Evolutionary conservation across 2,113 vertebrate species (phyloP).

Genomic region (Pomatostomus ruficeps): DNA sequence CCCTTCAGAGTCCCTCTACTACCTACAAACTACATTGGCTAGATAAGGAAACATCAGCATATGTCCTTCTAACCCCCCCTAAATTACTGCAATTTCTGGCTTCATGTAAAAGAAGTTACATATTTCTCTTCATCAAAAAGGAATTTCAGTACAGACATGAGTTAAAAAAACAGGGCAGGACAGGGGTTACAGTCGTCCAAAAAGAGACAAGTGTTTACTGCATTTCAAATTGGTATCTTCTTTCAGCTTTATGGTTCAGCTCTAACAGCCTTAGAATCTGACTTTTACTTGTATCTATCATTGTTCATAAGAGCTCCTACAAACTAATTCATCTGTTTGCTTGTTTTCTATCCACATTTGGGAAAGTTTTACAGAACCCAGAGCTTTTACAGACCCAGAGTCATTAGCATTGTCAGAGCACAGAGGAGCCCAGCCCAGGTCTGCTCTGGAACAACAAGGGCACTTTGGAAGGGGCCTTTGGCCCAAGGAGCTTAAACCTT

Average conservation of each 20-base stretch:
- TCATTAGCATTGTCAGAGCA: background rate
- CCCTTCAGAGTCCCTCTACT: background rate
- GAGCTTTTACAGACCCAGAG: background rate
- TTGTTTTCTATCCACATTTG: background rate
- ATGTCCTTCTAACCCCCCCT: background rate
- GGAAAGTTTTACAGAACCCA: background rate
- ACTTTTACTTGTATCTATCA: background rate
- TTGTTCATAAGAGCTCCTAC: background rate
- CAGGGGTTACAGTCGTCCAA: background rate
- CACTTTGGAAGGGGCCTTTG: background rate
- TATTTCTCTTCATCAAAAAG: background rate
- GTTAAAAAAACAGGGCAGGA: background rate
- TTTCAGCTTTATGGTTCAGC: background rate
- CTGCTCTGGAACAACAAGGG: background rate
- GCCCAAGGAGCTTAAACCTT: background rate
- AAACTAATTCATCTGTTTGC: background rate
- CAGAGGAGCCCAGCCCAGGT: background rate
- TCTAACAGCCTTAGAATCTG: background rate
- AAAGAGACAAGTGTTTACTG: background rate
- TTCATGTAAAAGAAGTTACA: background rate
- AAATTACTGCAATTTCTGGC: background rate
- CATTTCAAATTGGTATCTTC: background rate
- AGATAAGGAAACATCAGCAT: background rate
- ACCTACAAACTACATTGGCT: background rate
- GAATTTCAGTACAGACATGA: background rate